These are phyloP conservation scores for Gastrophryne carolinensis DNA, from an alignment of 2,797 vertebrate species.

Conservation along the genomic window DNA sequence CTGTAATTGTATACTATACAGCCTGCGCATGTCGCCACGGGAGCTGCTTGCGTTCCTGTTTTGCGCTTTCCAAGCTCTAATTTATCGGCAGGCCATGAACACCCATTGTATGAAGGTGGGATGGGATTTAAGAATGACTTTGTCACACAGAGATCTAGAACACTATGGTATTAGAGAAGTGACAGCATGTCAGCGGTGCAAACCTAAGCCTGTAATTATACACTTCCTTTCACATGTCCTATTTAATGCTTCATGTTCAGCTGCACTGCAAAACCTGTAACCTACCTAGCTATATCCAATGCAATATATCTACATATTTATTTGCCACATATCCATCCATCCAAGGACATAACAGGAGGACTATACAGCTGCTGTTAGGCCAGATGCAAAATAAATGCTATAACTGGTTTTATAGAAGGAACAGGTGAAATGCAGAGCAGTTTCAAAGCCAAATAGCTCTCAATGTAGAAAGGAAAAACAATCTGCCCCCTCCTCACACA, in stretches of 20 bases:
- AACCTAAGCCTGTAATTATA: conserved; percentile 45
- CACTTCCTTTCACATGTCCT: background rate
- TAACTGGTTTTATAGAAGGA: too few relatives aligned
- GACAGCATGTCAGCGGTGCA: conserved; percentile 27
- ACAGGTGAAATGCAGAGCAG: too few relatives aligned
- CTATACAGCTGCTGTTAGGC: too few relatives aligned
- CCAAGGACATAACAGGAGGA: too few relatives aligned
- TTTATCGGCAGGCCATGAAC: conserved; percentile 46
- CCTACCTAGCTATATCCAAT: background rate
- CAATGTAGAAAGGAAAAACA: too few relatives aligned
- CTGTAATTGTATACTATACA: conserved; percentile 29
- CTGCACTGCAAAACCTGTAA: background rate
- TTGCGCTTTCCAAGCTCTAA: conserved; percentile 32
- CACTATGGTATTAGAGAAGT: conserved; percentile 15
- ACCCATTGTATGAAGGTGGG: conserved; percentile 20
- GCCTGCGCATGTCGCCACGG: background rate
- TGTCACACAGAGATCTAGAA: conserved; percentile 39
- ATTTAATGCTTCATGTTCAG: background rate
- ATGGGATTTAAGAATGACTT: conserved; percentile 42
- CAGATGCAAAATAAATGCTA: too few relatives aligned
- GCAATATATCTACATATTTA: background rate
- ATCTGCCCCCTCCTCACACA: too few relatives aligned
- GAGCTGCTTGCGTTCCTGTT: conserved; percentile 11
- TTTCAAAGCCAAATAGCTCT: too few relatives aligned
- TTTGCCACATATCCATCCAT: background rate